Base-by-base conservation (phyloP, 1,140 invertebrate species). In the Acromyrmex charruanus region DNA sequence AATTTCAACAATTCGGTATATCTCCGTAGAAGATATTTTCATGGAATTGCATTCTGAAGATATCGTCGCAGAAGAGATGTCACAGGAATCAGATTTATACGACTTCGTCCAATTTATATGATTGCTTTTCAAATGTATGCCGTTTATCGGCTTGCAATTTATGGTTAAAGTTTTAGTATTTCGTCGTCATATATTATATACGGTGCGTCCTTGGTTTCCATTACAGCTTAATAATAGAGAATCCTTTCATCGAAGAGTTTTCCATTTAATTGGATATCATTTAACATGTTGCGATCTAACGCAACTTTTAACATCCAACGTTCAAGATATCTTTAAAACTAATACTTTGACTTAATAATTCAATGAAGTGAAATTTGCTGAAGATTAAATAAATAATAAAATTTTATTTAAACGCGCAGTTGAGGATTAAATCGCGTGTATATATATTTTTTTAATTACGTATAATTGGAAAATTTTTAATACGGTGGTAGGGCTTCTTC, bases 101-200 rank as follows among this genome's bases (percentile, higher is more conserved):
- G 72, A 75, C 71, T 74, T 55, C 14, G 53, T 75, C 1, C 51
- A 55, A 75, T 75, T 75, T 75, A 75, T 75, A 53, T 31, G 72
- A 75, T 75, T 39, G 65, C 28, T 35, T 75, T 75, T 75, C 72
- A 75, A 59, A 53, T 35, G 31, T n/a, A 31, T 31, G 12, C 28
- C n/a, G n/a, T 58, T 75, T 49, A 53, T 59, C 31, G 53, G 39
- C 39, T 10, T 28, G 18, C 31, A 51, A 75, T 75, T 75, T 75
- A 75, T 75, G 2, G 12, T 31, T 14, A 55, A 58, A 14, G 53
- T 39, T 21, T 21, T 21, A 21, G 21, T 39, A 75, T 75, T 35
- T 55, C 28, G 18, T 74, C 49, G 25, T 51, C 10, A 12, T 28
- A 25, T 14, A 28, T 74, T 55, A 59, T 10, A n/a, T 59, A 59